These are phyloP conservation scores for Anaspis maculata DNA, from an alignment of 2,888 invertebrate species.

Conservation along the genomic window DNA sequence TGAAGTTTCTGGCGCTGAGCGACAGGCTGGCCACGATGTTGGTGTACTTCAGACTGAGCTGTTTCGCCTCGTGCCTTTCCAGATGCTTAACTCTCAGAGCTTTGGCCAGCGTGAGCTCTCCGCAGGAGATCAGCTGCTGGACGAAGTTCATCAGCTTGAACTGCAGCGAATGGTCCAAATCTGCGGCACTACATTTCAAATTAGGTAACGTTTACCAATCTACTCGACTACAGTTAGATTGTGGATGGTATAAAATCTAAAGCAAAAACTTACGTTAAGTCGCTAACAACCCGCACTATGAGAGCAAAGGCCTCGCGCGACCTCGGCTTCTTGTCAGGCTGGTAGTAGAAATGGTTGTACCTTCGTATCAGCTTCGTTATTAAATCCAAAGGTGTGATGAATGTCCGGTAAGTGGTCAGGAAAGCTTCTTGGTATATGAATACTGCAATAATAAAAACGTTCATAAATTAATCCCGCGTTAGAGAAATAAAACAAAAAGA, in stretches of 20 bases:
- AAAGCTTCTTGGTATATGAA: slow-evolving; percentile 97
- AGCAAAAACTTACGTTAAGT: slow-evolving; percentile 76
- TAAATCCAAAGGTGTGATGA: slow-evolving; percentile 79
- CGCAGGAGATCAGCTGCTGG: slow-evolving; percentile 84
- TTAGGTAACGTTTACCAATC: no score
- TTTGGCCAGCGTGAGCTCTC: slow-evolving; percentile 87
- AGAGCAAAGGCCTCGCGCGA: slow-evolving; percentile 85
- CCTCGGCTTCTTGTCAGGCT: slow-evolving; percentile 64
- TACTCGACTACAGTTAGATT: no score
- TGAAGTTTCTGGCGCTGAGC: slow-evolving; percentile 43
- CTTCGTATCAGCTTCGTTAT: slow-evolving; percentile 77
- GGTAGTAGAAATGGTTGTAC: slow-evolving; percentile 67
- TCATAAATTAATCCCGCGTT: slow-evolving; percentile 1
- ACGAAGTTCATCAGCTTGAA: slow-evolving; percentile 87
- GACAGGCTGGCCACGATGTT: slow-evolving; percentile 27
- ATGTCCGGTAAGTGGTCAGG: slow-evolving; percentile 94
- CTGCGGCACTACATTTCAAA: slow-evolving; percentile 72
- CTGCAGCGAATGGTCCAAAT: slow-evolving; percentile 72
- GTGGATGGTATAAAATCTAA: no score
- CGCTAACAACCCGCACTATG: slow-evolving; percentile 89
- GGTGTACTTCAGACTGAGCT: slow-evolving; percentile 20
- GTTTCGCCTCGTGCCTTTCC: slow-evolving; percentile 59
- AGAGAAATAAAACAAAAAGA: slow-evolving; percentile 4
- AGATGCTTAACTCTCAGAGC: slow-evolving; percentile 82
- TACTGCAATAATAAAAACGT: slow-evolving; percentile 53